Percentiles rank a stretch among this genome's conserved stretches.
Conservation (phyloP, 2,797 vertebrate species). For the Ciconia nigra region DNA sequence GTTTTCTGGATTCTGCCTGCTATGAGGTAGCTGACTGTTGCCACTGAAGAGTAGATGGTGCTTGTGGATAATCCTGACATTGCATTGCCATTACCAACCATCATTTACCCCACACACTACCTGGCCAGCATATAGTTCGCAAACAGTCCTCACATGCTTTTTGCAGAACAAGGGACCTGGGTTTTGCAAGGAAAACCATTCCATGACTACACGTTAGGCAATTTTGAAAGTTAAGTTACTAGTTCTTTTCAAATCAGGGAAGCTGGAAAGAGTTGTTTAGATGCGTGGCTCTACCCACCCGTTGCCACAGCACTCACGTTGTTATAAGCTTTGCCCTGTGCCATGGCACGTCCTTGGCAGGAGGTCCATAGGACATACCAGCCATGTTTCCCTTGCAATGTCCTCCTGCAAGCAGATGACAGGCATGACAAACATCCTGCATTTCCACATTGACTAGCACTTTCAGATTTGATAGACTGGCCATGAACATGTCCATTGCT, state of each 20-base stretch:
- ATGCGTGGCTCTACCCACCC: neutral
- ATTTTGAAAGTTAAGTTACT: neutral
- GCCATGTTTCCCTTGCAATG: neutral
- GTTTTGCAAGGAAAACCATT: neutral
- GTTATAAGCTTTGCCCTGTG: neutral
- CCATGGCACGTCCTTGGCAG: neutral
- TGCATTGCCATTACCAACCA: neutral
- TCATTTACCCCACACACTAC: neutral
- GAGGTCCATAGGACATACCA: neutral
- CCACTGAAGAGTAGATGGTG: neutral
- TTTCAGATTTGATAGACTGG: neutral
- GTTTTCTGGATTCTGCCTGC: neutral
- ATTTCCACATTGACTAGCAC: neutral
- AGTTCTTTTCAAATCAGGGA: neutral
- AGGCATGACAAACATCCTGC: neutral
- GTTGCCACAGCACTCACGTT: neutral
- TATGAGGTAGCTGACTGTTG: neutral
- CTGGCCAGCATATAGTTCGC: neutral
- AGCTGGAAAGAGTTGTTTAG: neutral
- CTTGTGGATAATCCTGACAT: neutral
- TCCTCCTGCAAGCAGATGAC: neutral
- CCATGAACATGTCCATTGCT: neutral
- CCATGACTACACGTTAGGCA: neutral
- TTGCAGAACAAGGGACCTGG: neutral
- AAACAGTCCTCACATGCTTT: neutral